Conservation (phyloP, 2,797 vertebrate genomes). For the Poecilia wingei region DNA sequence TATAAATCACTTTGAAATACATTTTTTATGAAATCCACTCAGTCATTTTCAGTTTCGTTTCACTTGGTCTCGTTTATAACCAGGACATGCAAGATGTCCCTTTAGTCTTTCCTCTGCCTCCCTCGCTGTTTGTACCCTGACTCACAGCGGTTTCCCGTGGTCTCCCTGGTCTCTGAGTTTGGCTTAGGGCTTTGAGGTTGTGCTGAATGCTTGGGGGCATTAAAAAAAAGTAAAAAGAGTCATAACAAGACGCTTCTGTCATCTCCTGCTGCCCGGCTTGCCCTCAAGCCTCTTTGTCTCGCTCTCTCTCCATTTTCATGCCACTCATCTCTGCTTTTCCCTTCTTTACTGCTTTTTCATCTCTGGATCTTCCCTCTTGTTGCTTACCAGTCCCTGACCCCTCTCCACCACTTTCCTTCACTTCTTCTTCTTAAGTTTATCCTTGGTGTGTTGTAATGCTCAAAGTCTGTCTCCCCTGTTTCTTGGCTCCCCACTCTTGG, state of each 20-base stretch:
- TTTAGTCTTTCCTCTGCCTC: not conserved
- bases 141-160: conserved; percentile 57
- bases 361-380: conserved; percentile 10
- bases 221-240: conserved; percentile 52
- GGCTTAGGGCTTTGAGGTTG: conserved; percentile 69
- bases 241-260: conserved; percentile 62
- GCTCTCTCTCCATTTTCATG: conserved; percentile 26
- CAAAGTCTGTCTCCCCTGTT: conserved; percentile 22
- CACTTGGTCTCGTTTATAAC: conserved; percentile 12
- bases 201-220: conserved; percentile 68
- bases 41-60: conserved; percentile 17
- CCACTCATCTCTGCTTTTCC: conserved; percentile 32
- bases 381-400: not conserved
- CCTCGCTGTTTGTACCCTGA: conserved; percentile 54
- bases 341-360: conserved; percentile 20
- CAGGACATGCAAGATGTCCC: conserved; percentile 25
- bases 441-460: conserved; percentile 31
- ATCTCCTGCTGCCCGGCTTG: conserved; percentile 55
- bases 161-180: conserved; percentile 58
- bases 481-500: conserved; percentile 43
- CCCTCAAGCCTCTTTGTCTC: conserved; percentile 53
- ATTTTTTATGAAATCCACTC: conserved; percentile 1
- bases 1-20: not conserved
- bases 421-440: conserved; percentile 17
- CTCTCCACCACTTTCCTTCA: conserved; percentile 16